Evolutionary conservation across 2,113 vertebrate genomes (phyloP), one percentile per base, ranked within the genome.

Genomic region (Marcusenius ussheri): DNA sequence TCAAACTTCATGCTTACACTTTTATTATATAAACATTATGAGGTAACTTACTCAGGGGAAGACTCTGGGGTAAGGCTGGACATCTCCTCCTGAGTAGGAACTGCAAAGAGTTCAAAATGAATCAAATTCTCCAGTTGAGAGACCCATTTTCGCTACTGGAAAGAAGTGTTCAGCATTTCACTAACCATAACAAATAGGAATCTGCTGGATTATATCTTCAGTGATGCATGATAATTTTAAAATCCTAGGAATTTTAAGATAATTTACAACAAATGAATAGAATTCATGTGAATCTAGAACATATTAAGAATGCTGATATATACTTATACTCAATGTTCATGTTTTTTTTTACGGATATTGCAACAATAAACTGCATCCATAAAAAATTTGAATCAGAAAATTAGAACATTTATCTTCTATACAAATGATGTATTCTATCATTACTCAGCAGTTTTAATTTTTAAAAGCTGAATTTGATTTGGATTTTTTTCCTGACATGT

Each of bases 61-160:
- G 98, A 99, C 95, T 99, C 98, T 0, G 98, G 98, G 66, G 98
- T 99, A 92, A 99, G 96, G 94, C 97, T 99, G 94, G 97, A 99
- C 98, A 99, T 99, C 92, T 99, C 98, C 93, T 99, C 98, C 58
- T 99, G 98, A 88, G 98, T 99, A 42, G 98, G 98, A 94, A 99
- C 98, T 99, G 92, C 87, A 92, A 58, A 91, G 8, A 93, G 84
- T 88, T 91, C 89, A 93, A 39, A 92, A 88, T 88, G 89, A 46
- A 7, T 84, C 80, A 24, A 90, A 27, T 2, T 17, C 53, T 27
- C 74, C 51, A 88, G n/a, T 51, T 87, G 39, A 45, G 88, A 50
- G 39, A 42, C 21, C 24, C 85, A 15, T 45, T 91, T 46, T 66
- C 90, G 53, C 35, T 11, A 15, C 35, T 49, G 19, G 9, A 39